Percentiles rank a stretch among this genome's conserved stretches.
phyloP scores from a whole-genome alignment of 2,113 vertebrate species.

The Barnardius zonarius region DNA sequence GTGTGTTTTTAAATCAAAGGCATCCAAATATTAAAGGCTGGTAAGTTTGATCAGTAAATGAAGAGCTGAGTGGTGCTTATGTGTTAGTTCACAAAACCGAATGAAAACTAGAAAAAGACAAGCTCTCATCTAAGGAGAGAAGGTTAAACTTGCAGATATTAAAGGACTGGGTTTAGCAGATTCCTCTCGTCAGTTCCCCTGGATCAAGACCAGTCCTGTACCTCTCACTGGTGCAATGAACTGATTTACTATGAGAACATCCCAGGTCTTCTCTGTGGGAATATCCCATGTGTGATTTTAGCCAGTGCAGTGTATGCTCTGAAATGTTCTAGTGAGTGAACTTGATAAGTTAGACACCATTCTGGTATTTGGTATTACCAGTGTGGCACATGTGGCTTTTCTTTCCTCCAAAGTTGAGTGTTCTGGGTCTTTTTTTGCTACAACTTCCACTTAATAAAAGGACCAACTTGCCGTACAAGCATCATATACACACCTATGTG shows the following conservation, averaged over 20 bases:
- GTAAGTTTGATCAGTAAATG: neutral
- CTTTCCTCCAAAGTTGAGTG: neutral
- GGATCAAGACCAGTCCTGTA: neutral
- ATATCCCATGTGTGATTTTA: neutral
- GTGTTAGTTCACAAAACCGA: neutral
- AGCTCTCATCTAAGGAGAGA: neutral
- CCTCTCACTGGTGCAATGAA: neutral
- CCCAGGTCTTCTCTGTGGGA: neutral
- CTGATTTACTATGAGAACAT: neutral
- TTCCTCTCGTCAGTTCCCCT: rapidly evolving
- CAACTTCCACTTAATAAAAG: neutral
- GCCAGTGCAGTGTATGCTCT: neutral
- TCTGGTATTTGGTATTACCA: neutral
- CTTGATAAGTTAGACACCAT: neutral
- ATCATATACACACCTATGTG: neutral
- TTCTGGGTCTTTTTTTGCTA: neutral
- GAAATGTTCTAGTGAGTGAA: neutral
- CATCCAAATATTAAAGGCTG: neutral
- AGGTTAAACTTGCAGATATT: neutral
- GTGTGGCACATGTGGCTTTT: neutral
- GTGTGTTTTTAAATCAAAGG: neutral
- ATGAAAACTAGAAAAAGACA: neutral
- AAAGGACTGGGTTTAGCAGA: neutral
- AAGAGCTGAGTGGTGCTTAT: neutral
- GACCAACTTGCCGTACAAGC: neutral